These are phyloP conservation scores for Pyralis farinalis DNA, from an alignment of 2,888 invertebrate species.

Conservation along the genomic window DNA sequence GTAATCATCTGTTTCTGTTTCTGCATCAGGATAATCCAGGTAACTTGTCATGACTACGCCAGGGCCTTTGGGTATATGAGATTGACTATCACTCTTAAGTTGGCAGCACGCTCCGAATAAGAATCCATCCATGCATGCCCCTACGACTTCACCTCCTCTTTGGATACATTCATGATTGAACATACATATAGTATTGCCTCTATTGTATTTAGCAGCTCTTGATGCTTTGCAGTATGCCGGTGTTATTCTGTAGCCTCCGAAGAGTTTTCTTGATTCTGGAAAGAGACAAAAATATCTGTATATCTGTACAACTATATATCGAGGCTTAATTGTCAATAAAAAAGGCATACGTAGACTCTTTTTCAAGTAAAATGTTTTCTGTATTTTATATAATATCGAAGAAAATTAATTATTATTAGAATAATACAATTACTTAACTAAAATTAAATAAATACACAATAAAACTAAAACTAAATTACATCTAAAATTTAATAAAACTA, in stretches of 20 bases:
- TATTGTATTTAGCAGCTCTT: slow-evolving; percentile 81
- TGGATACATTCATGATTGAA: slow-evolving; percentile 94
- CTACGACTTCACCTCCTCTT: slow-evolving; percentile 89
- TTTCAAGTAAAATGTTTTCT: no score
- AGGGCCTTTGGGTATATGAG: slow-evolving; percentile 72
- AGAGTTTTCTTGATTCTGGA: slow-evolving; percentile 84
- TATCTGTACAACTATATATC: not conserved
- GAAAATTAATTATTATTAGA: no score
- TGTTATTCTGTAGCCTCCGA: slow-evolving; percentile 93
- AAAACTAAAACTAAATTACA: no score
- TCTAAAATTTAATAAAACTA: no score
- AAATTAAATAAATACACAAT: no score
- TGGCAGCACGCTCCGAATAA: slow-evolving; percentile 96
- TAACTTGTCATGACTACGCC: slow-evolving; percentile 74
- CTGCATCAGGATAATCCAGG: slow-evolving; percentile 64
- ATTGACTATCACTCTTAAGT: slow-evolving; percentile 75
- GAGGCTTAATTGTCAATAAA: no score
- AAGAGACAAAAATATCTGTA: slow-evolving; percentile 14
- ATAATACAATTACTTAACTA: no score
- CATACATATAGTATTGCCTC: slow-evolving; percentile 92
- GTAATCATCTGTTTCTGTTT: slow-evolving; percentile 59
- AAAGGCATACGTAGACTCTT: no score
- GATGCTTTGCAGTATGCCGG: slow-evolving; percentile 90
- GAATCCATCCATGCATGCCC: slow-evolving; percentile 95
- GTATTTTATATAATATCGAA: no score